Evolutionary conservation across 1,140 invertebrate genomes (phyloP), one percentile per base, ranked within the genome.

Genomic region (Hirudo medicinalis): DNA sequence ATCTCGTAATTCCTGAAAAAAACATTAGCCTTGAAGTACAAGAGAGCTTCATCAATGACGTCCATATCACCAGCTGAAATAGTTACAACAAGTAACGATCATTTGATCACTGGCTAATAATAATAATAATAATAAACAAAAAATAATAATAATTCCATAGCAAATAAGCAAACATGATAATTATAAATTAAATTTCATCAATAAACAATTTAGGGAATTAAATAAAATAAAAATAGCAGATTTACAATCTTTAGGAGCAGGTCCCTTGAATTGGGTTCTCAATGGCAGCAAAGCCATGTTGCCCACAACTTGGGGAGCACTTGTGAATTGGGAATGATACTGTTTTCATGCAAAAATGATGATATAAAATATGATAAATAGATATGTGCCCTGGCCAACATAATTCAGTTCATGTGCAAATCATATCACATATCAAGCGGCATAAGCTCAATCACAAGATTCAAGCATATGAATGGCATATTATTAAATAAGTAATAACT

Each of bases 1-100:
- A 98, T 94, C 85, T 99, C 95, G 82, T 97, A 99, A 60, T 93
- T 97, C 76, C 94, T 88, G 80, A 99, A 99, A 82, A 99, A 99
- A 11, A 99, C 94, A 84, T 99, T 99, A 2, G 97, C 94, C 85
- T 96, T 97, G 81, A 99, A 99, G 80, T 88, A 99, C 79, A 90
- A 91, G 15, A 99, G 84, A 40, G 94, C 90, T 86, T 99, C 97
- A 84, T 99, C 96, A 75, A 99, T 92, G 75, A 99, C 92, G 82
- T 99, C 97, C 75, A 87, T 84, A 36, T 91, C 88, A 72, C 76
- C 43, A 84, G 85, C 81, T 82, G 72, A 70, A 80, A 78, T 68
- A 74, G 63, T 74, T 27, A 49, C 72, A 75, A 54, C 55, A 66
- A n/a, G 32, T 73, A 43, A 72, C 1, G 27, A 22, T n/a, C 20